These are phyloP conservation scores for Troilus luridus DNA, from an alignment of 2,888 invertebrate genomes.

Conservation along the genomic window DNA sequence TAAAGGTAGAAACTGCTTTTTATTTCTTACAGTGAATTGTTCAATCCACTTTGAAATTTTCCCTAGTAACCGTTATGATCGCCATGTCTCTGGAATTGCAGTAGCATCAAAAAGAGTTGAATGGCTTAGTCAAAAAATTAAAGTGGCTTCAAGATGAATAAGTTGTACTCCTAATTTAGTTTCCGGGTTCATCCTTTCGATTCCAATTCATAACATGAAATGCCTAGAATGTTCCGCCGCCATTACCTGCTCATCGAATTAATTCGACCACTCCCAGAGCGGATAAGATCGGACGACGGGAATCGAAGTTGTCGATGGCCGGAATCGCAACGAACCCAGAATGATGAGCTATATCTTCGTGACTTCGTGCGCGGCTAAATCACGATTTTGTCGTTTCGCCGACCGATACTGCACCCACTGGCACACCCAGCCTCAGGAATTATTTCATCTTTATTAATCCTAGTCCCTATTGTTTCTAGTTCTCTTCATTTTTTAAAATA, in stretches of 20 bases:
- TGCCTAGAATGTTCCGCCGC: background rate
- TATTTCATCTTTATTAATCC: background rate
- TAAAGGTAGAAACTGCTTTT: no score
- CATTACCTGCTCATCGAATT: background rate
- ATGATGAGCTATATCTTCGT: background rate
- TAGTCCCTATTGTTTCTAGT: background rate
- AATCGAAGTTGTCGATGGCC: no score
- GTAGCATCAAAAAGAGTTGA: no score
- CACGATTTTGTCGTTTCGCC: constrained; percentile 20
- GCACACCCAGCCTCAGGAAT: background rate
- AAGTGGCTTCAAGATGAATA: no score
- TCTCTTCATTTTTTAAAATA: background rate
- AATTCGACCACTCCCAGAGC: background rate
- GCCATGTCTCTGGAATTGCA: no score
- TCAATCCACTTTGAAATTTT: no score
- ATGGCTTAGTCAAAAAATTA: no score
- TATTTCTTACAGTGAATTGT: no score
- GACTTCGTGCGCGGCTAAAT: constrained; percentile 35
- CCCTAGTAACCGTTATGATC: no score
- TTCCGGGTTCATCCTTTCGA: background rate
- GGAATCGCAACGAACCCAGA: background rate
- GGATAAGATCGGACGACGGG: background rate
- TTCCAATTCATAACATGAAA: background rate
- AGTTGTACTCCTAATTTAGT: no score
- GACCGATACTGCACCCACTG: background rate